phyloP scores from a whole-genome alignment of 1,140 invertebrate genomes.

The Schmidtea mediterranea region DNA sequence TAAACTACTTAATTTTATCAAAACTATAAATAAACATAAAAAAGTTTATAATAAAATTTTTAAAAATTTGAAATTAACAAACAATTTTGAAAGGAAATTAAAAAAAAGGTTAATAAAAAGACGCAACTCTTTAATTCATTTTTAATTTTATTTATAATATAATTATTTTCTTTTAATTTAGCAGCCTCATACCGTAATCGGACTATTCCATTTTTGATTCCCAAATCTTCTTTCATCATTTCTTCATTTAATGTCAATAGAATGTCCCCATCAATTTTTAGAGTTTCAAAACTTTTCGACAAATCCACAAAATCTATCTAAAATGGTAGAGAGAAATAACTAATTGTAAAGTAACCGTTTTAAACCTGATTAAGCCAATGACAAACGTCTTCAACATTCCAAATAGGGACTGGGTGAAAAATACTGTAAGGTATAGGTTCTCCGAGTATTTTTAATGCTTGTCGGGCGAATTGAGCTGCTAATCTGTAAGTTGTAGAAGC shows the following conservation, averaged over 20 bases:
- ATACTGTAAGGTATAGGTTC: constrained; percentile 86
- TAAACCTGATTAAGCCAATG: constrained; percentile 78
- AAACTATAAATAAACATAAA: too few relatives aligned
- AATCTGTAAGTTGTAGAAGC: constrained; percentile 89
- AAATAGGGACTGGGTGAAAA: constrained; percentile 83
- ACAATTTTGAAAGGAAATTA: background rate
- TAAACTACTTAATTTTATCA: too few relatives aligned
- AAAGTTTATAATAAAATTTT: too few relatives aligned
- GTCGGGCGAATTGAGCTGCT: constrained; percentile 79
- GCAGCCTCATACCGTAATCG: constrained; percentile 40
- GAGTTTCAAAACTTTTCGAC: constrained; percentile 51
- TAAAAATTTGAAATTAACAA: too few relatives aligned
- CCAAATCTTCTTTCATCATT: constrained; percentile 67
- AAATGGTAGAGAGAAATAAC: constrained; percentile 8
- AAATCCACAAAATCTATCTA: constrained; percentile 68
- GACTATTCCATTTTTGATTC: constrained; percentile 67
- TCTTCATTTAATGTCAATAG: constrained; percentile 66
- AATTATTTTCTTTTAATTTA: too few relatives aligned
- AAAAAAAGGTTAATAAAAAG: background rate
- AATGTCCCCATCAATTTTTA: constrained; percentile 86
- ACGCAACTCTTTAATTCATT: too few relatives aligned
- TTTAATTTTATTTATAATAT: too few relatives aligned
- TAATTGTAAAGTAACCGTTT: too few relatives aligned
- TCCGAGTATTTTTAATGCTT: constrained; percentile 71
- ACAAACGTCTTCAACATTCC: constrained; percentile 75